Evolutionary conservation across 1,140 invertebrate species (phyloP).

Genomic region (Dufourea novaeangliae): DNA sequence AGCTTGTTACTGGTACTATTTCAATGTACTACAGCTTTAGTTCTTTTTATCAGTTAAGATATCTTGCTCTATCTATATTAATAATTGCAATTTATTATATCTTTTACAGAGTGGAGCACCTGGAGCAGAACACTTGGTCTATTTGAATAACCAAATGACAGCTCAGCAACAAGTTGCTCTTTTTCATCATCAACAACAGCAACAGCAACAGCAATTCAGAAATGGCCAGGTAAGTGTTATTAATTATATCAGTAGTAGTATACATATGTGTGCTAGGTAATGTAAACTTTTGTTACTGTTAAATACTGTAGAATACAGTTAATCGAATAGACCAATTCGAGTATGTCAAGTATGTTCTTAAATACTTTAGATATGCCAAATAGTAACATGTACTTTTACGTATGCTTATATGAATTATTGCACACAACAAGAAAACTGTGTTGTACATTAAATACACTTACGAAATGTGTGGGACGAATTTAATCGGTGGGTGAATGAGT

Average conservation of each 20-base stretch:
- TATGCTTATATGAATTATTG: no score
- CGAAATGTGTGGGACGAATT: no score
- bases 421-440: no score
- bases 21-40: neutral
- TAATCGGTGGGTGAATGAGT: no score
- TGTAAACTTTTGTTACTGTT: neutral
- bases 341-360: no score
- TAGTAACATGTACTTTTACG: no score
- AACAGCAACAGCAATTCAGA: constrained; percentile 84
- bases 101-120: constrained; percentile 84
- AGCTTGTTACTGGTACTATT: neutral
- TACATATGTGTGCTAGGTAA: neutral
- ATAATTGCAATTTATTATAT: constrained; percentile 52
- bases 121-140: constrained; percentile 85
- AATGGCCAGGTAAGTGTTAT: constrained; percentile 78
- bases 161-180: constrained; percentile 84
- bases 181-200: constrained; percentile 84
- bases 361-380: no score
- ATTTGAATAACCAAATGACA: constrained; percentile 85
- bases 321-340: neutral
- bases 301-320: neutral
- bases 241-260: neutral
- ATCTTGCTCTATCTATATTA: neutral
- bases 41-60: constrained; percentile 12
- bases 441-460: no score